Percentiles rank a stretch among this genome's conserved stretches.
phyloP scores from a whole-genome alignment of 2,888 invertebrate species.

The Cheilosia vernalis region DNA sequence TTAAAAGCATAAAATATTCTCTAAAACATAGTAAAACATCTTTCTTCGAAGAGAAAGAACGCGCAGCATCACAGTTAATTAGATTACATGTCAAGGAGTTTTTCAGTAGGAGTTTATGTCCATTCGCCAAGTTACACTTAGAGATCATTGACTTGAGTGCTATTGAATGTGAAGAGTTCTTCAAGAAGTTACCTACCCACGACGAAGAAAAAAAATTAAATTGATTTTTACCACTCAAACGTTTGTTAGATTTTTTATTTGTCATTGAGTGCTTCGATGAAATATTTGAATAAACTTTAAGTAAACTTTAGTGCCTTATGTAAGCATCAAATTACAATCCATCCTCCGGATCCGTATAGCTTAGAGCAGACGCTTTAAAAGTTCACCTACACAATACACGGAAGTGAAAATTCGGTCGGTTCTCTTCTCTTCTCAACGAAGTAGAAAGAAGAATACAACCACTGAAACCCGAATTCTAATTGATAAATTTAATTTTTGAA shows the following conservation, averaged over 20 bases:
- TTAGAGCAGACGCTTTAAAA: too few species aligned
- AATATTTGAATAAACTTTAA: neutral
- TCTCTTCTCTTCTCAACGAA: too few species aligned
- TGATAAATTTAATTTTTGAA: too few species aligned
- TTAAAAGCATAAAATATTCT: neutral
- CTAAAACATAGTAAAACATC: neutral
- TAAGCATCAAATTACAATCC: too few species aligned
- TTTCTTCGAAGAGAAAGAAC: too few species aligned
- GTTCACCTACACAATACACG: too few species aligned
- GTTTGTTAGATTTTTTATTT: neutral
- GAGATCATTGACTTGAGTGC: neutral
- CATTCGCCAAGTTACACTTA: neutral
- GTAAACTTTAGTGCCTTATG: too few species aligned
- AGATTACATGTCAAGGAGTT: neutral
- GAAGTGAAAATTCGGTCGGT: too few species aligned
- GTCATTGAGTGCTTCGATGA: neutral
- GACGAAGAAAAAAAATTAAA: neutral
- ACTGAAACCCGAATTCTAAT: too few species aligned
- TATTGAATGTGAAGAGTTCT: neutral
- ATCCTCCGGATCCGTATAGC: too few species aligned
- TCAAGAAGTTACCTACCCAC: neutral
- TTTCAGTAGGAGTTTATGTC: neutral
- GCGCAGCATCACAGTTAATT: too few species aligned
- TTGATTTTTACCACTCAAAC: neutral
- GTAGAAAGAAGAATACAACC: too few species aligned